Base-by-base conservation (phyloP, 2,113 vertebrate genomes). In the Hystrix brachyura region DNA sequence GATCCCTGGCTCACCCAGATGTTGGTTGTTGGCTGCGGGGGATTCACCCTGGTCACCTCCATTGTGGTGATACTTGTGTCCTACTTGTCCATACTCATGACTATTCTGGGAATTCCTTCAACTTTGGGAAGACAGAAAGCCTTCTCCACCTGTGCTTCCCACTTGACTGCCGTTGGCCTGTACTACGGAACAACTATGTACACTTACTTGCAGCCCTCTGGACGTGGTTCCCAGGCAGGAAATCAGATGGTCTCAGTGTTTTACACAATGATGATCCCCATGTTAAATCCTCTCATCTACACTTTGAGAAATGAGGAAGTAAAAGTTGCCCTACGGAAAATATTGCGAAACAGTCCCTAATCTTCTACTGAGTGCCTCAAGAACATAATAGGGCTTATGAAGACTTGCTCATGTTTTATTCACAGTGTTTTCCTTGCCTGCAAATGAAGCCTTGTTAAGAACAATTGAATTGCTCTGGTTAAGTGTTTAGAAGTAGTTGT, bases 241-340 rank as follows among this genome's bases (percentile, higher is more conserved):
- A 97, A 97, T 74, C 83, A 95, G 23, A 91, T 95, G n/a, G n/a
- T 94, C 38, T 97, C 96, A 1, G n/a, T 97, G 13, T 93, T 98
- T 96, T 98, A 97, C 55, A 92, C 95, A 7, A 38, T 95, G 86
- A 78, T 97, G 46, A 97, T 97, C 15, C 83, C 91, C 23, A 82
- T 96, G 91, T 67, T 98, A 55, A 97, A 97, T 67, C 91, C 94
- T 10, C 34, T 97, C 46, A 97, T 96, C 81, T 98, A 97, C n/a
- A 97, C 94, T 95, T 90, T 97, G 80, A 97, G 91, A 96, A 98
- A 98, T 55, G 21, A 95, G 38, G 92, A 98, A 65, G 96, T 98
- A 71, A 97, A 97, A 89, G 38, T 18, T 76, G 82, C 87, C 34
- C 18, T 98, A 74, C 38, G 5, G 29, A 96, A 96, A 97, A 94